Evolutionary conservation across 2,888 invertebrate genomes (phyloP).

Genomic region (Rhorus exstirpatorius): DNA sequence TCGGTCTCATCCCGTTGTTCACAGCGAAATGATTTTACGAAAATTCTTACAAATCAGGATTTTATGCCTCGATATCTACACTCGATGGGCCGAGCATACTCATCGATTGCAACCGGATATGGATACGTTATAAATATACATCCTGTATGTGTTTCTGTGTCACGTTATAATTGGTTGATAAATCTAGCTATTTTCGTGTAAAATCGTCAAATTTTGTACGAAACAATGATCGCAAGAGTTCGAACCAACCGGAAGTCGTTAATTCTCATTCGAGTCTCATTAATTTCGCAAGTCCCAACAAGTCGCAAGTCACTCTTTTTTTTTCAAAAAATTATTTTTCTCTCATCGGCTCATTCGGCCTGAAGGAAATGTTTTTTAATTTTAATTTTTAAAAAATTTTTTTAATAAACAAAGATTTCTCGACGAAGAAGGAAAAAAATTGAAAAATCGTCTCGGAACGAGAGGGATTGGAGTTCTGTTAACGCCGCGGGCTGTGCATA

Average conservation of each 20-base stretch:
- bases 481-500: constrained; percentile 10
- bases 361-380: too few relatives aligned
- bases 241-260: too few relatives aligned
- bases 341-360: too few relatives aligned
- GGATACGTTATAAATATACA: constrained; percentile 14
- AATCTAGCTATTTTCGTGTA: background rate
- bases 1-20: background rate
- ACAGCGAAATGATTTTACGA: background rate
- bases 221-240: background rate
- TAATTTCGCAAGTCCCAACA: background rate
- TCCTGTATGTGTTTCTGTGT: too few relatives aligned
- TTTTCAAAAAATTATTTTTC: too few relatives aligned
- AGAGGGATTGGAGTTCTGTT: background rate
- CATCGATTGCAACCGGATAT: constrained; percentile 1
- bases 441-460: background rate
- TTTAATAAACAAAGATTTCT: too few relatives aligned
- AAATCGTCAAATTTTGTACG: background rate
- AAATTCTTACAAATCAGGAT: constrained; percentile 8
- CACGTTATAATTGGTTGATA: background rate
- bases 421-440: background rate
- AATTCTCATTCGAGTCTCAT: too few relatives aligned
- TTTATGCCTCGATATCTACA: background rate
- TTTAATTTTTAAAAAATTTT: too few relatives aligned
- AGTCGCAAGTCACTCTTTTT: background rate
- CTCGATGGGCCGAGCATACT: background rate